These are phyloP conservation scores for Podarcis siculus DNA, from an alignment of 2,797 vertebrate genomes.

Conservation along the genomic window DNA sequence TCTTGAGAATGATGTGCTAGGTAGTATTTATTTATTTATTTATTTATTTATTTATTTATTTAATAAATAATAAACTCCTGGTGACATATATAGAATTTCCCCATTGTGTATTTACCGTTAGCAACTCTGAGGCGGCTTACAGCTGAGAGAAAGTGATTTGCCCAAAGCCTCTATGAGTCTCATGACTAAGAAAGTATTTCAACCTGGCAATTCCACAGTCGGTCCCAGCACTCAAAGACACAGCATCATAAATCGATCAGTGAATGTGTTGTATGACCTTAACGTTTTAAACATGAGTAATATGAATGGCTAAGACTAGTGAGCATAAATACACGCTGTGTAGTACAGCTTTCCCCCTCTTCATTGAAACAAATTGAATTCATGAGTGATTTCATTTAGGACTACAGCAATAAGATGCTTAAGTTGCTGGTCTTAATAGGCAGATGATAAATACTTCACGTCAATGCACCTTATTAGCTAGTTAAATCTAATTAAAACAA, in stretches of 20 bases:
- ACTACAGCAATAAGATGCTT: background rate
- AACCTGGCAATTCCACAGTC: background rate
- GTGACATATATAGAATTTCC: background rate
- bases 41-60: no score
- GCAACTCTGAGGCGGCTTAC: background rate
- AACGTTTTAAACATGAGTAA: background rate
- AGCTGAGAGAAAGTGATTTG: background rate
- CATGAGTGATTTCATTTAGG: background rate
- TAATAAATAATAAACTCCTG: no score
- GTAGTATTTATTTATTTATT: no score
- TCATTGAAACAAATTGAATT: background rate
- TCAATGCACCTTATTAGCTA: constrained; percentile 47
- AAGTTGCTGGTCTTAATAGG: constrained; percentile 41
- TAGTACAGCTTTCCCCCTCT: background rate
- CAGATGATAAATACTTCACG: constrained; percentile 40
- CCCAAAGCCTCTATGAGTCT: background rate
- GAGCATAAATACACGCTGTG: background rate
- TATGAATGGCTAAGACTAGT: background rate
- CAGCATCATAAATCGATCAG: background rate
- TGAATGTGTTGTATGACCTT: background rate
- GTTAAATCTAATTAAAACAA: constrained; percentile 57
- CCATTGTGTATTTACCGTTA: background rate
- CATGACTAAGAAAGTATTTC: background rate
- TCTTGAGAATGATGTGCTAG: no score
- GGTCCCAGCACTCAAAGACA: background rate